These are phyloP conservation scores for Seriola rivoliana DNA, from an alignment of 2,113 vertebrate species.

Conservation along the genomic window DNA sequence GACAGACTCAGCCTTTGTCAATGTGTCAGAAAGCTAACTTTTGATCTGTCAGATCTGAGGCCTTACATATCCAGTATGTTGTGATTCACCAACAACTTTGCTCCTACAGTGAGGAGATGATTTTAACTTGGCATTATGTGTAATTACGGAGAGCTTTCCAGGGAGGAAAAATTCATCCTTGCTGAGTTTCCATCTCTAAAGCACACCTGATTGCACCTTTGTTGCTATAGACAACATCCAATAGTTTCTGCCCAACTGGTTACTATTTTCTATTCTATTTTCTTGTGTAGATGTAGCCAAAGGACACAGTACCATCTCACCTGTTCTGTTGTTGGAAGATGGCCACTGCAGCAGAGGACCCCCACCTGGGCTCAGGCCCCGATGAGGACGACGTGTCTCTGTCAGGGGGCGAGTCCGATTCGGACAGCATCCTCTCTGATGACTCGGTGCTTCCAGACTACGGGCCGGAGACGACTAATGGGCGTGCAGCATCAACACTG, in stretches of 20 bases:
- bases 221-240: constrained; percentile 11
- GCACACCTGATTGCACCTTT: background rate
- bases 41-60: constrained; percentile 13
- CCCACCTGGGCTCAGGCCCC: constrained; percentile 68
- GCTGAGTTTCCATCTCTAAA: constrained; percentile 6
- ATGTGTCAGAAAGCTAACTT: constrained; percentile 28
- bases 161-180: background rate
- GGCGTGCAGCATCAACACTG: constrained; percentile 49
- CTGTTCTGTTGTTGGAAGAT: constrained; percentile 62
- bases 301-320: constrained; percentile 19
- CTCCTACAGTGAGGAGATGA: background rate
- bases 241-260: background rate
- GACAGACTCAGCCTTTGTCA: constrained; percentile 16
- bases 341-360: constrained; percentile 67
- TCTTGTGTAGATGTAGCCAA: constrained; percentile 59
- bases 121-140: constrained; percentile 19
- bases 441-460: constrained; percentile 85
- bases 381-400: constrained; percentile 59
- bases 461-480: fast-evolving
- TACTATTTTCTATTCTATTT: constrained; percentile 8
- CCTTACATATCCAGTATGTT: background rate
- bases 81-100: background rate
- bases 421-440: constrained; percentile 82
- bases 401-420: constrained; percentile 68
- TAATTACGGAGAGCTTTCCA: background rate